Base-by-base conservation (phyloP, 2,888 invertebrate species). In the Imbricaverruca yamaguchii region DNA sequence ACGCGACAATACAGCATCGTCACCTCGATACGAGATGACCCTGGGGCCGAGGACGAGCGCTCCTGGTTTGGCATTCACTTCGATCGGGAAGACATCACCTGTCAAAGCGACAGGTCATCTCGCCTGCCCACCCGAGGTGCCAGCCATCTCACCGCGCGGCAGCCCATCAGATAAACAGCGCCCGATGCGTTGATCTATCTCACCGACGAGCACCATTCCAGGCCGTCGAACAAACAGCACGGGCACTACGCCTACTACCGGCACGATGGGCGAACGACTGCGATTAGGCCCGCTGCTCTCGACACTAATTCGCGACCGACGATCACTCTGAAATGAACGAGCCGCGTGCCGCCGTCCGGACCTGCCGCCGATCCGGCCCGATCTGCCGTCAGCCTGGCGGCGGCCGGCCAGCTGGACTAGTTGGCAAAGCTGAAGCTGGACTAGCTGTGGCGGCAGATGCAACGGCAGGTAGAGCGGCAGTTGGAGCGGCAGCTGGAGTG, bases 231-330 rank as follows among this genome's bases (percentile, higher is more conserved):
- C 65, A 65, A 23, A 23, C n/a, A 65, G 65, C 65, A n/a, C 9
- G n/a, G 65, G 65, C 65, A 39, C 13, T 13, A 2, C 67, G 13
- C 3, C 25, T 25, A 39, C 67, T 13, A 0, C 67, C 25, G 25
- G 25, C 25, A 25, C 25, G n/a, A n/a, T 67, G 15, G 11, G 13
- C 69, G 39, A 69, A 69, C 25, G 69, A 69, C 39, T 10, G 39
- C 15, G 39, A 69, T 69, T 69, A 69, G 69, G 25, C 23, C 69
- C 39, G n/a, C n/a, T 12, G 25, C 39, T 25, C 39, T 23, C 39
- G 69, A 25, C 69, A 23, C 69, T 67, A 69, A 69, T 69, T 69
- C 69, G 12, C 69, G 39, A 13, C 69, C 13, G 69, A 69, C 39
- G 25, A 69, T 69, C 69, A 39, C 18, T 18, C 61, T 18, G 39